Conservation (phyloP, 2,888 invertebrate genomes). For the Clivina fossor region DNA sequence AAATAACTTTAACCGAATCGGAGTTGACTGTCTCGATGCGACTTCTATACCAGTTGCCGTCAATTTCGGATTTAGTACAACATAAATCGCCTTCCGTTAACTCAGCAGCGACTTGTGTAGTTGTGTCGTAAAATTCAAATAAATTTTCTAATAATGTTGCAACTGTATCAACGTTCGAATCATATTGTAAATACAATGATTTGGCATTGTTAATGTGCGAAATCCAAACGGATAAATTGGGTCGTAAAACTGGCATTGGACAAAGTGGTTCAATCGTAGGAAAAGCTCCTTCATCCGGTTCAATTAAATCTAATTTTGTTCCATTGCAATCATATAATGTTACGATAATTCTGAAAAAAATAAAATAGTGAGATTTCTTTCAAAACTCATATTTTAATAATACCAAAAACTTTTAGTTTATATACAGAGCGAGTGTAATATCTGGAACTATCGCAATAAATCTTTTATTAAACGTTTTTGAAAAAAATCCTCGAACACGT, state of each 20-base stretch:
- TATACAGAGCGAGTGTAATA: no score
- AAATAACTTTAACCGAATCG: slow-evolving; percentile 57
- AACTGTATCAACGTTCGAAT: slow-evolving; percentile 55
- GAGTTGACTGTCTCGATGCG: slow-evolving; percentile 56
- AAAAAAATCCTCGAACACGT: no score
- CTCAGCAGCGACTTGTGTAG: slow-evolving; percentile 41
- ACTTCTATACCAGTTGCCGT: slow-evolving; percentile 73
- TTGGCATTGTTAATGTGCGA: slow-evolving; percentile 61
- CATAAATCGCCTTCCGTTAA: slow-evolving; percentile 12
- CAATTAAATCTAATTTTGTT: slow-evolving; percentile 55
- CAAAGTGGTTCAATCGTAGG: slow-evolving; percentile 60
- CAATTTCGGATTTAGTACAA: slow-evolving; percentile 46
- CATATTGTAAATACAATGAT: slow-evolving; percentile 65
- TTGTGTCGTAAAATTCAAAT: slow-evolving; percentile 59
- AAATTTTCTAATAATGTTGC: slow-evolving; percentile 56
- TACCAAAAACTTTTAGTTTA: no score
- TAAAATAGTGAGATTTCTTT: slow-evolving; percentile 16
- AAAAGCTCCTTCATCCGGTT: slow-evolving; percentile 59
- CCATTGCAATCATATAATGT: slow-evolving; percentile 63
- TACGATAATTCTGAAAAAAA: slow-evolving; percentile 62
- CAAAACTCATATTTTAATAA: slow-evolving; percentile 5
- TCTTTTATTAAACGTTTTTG: no score
- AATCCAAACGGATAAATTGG: slow-evolving; percentile 62
- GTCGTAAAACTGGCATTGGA: slow-evolving; percentile 63
- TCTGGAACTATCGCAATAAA: no score